Base-by-base conservation (phyloP, 1,140 invertebrate species). In the Pogonognathellus flavescens region DNA sequence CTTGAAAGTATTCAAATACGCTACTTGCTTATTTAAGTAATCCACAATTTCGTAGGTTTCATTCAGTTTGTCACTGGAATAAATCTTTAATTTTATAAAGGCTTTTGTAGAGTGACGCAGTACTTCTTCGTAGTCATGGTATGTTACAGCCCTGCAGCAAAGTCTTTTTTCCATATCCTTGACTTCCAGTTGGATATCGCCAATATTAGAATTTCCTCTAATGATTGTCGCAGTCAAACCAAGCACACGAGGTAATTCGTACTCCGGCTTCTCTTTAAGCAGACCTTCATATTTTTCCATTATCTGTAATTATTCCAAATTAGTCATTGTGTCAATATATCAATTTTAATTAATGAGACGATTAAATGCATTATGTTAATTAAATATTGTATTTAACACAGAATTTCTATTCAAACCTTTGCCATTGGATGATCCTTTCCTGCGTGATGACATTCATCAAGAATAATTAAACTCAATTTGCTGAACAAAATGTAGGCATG, bases 121-220 rank as follows among this genome's bases (percentile, higher is more conserved):
- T 4, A 81, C 80, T 81, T 81, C 80, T 7, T n/a, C 9, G 14
- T 81, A 81, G 11, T 81, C n/a, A 18, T 16, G 80, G 55, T 81
- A 81, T 0, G 80, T 81, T 0, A 81, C 80, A 1, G 80, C 80
- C 0, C 50, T 18, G 5, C 20, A 5, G 13, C 80, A 25, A 25
- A 81, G 22, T 16, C 52, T n/a, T 13, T 0, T 25, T 81, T 81
- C 80, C 25, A 81, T 81, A 5, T 7, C 50, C n/a, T n/a, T 14
- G 1, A 81, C 50, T 18, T 80, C 76, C 9, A 53, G 49, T 4
- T n/a, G 10, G 13, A 81, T 81, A 22, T 22, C 8, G 0, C 22
- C 80, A 0, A 3, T 0, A 14, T n/a, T 16, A 8, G 18, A 14
- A 31, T 14, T 55, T 6, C 80, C 80, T 7, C 11, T 81, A 2